Base-by-base conservation (phyloP, 2,113 vertebrate species). In the Procapra przewalskii region DNA sequence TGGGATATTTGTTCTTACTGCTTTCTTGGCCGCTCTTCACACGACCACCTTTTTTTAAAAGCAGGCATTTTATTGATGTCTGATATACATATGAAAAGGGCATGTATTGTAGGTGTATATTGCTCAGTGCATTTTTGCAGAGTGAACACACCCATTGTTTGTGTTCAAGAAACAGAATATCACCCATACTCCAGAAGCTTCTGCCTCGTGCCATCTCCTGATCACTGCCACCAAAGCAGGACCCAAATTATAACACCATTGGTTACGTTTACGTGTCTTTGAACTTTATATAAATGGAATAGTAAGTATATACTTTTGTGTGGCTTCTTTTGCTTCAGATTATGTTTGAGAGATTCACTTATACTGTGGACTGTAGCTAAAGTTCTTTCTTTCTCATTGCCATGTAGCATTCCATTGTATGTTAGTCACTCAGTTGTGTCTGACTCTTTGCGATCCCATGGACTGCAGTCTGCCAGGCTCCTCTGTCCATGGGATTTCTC, bases 221-320 rank as follows among this genome's bases (percentile, higher is more conserved):
- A 27, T 85, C 5, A 21, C 16, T 59, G 3, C 8, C 40, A 21
- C 25, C 36, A 45, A 59, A 67, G 15, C 11, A 15, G 71, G 90
- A 81, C 36, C 21, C 67, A 82, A n/a, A 60, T 75, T 79, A 33
- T 55, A 62, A 88, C 3, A 59, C 19, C 25, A 33, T 71, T 40
- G 71, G 33, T 91, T 85, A 55, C 3, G 36, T 92, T 36, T 40
- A 16, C 16, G 8, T 88, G 21, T 59, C 79, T 80, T 2, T 95
- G 54, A 87, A 81, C 87, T 82, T 59, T 59, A 45, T 91, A 33
- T 90, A 91, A 81, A 52, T 85, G 81, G 33, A 80, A 57, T 83
- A 23, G 36, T 82, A 93, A 75, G 3, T 86, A 40, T 84, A 50
- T 84, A 14, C 4, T 55, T 67, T 54, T 45, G 25, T 77, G 7